These are phyloP conservation scores for Loris lydekkerianus DNA, from an alignment of 2,797 vertebrate genomes.

Conservation along the genomic window DNA sequence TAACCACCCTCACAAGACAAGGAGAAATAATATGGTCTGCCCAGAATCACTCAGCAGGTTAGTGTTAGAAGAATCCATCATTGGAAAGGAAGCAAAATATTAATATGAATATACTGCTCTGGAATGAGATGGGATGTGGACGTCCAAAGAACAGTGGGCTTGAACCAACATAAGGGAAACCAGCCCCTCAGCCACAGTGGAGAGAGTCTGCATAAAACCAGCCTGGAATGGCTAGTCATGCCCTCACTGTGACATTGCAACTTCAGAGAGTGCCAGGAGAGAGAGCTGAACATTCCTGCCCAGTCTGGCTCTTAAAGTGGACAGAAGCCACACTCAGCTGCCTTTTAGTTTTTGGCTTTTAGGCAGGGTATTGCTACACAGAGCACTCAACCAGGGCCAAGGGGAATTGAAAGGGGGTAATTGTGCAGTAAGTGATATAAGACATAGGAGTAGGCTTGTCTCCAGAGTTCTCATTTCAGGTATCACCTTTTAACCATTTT, in stretches of 20 bases:
- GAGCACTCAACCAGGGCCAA: background rate
- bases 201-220: background rate
- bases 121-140: background rate
- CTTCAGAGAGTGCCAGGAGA: background rate
- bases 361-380: background rate
- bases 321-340: background rate
- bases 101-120: slow-evolving; percentile 1
- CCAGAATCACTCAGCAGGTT: background rate
- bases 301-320: background rate
- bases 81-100: slow-evolving; percentile 34
- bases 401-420: background rate
- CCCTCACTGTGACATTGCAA: background rate
- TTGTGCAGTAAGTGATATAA: background rate
- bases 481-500: background rate
- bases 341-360: background rate
- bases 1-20: slow-evolving; percentile 2
- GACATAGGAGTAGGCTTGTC: background rate
- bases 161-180: background rate
- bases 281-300: background rate
- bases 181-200: too few relatives aligned
- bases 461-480: background rate
- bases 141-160: background rate
- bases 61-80: background rate
- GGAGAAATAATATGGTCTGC: slow-evolving; percentile 29
- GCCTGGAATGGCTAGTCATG: background rate